Evolutionary conservation across 2,113 vertebrate genomes (phyloP).

Genomic region (Python bivittatus): DNA sequence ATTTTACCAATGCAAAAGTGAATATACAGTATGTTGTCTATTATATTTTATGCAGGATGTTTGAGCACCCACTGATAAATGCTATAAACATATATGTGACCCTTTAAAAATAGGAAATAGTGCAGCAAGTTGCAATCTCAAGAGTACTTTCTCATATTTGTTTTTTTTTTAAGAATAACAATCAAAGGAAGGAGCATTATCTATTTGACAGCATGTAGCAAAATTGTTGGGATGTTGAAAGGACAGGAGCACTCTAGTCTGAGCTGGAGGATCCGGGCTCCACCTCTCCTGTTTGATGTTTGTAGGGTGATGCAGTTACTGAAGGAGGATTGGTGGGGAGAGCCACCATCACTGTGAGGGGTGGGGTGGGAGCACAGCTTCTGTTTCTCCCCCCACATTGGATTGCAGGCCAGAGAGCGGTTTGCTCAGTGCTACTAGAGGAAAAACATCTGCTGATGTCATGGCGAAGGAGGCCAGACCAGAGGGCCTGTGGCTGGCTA

Average conservation of each 20-base stretch:
- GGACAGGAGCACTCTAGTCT: background rate
- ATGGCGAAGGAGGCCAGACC: background rate
- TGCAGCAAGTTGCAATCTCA: background rate
- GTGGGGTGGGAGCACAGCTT: background rate
- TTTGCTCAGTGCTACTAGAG: background rate
- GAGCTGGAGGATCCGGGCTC: background rate
- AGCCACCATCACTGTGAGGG: background rate
- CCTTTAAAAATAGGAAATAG: background rate
- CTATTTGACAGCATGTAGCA: background rate
- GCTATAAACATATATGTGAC: background rate
- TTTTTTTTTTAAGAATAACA: background rate
- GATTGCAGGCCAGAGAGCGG: background rate
- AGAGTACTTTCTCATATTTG: background rate
- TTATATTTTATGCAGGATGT: background rate
- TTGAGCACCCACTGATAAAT: background rate
- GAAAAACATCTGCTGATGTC: background rate
- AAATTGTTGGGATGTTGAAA: background rate
- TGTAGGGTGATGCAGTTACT: background rate
- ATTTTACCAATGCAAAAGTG: background rate
- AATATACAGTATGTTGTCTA: background rate
- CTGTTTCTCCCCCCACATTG: background rate
- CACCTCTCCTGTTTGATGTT: too few relatives aligned
- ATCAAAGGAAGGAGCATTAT: background rate
- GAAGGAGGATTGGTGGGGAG: background rate
- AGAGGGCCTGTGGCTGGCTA: background rate